Evolutionary conservation across 2,888 invertebrate genomes (phyloP).

Genomic region (Drosophila fulvimacula): DNA sequence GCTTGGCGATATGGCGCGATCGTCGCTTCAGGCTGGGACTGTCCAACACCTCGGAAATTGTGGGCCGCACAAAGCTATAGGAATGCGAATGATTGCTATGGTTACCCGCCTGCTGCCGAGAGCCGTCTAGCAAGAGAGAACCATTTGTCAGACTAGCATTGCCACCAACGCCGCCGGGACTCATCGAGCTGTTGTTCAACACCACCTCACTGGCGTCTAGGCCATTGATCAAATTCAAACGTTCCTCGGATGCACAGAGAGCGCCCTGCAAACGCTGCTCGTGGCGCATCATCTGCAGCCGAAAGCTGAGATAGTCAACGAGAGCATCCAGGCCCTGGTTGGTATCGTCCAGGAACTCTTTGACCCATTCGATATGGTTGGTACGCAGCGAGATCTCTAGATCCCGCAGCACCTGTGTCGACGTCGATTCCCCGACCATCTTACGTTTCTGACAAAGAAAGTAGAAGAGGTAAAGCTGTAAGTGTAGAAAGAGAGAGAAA

Average conservation of each 20-base stretch:
- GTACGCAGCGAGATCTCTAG: conserved; percentile 99
- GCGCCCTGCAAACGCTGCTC: conserved; percentile 93
- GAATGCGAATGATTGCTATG: conserved; percentile 54
- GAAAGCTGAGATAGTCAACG: conserved; percentile 98
- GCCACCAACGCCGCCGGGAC: conserved; percentile 73
- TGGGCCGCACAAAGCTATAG: conserved; percentile 85
- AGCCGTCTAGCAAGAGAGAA: conserved; percentile 68
- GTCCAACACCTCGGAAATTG: conserved; percentile 87
- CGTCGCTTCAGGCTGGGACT: conserved; percentile 90
- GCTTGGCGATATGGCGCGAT: conserved; percentile 93
- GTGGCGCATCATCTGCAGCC: conserved; percentile 96
- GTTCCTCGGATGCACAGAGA: conserved; percentile 91
- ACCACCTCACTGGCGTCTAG: conserved; percentile 60
- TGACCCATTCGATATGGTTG: conserved; percentile 99
- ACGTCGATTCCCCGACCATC: conserved; percentile 98
- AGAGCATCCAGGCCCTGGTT: conserved; percentile 98
- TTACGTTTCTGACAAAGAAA: conserved; percentile 95
- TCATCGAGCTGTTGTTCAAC: conserved; percentile 83
- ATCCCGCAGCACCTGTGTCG: conserved; percentile 98
- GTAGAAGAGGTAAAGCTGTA: conserved; percentile 85
- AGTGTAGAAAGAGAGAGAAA: conserved; percentile 76
- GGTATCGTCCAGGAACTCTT: conserved; percentile 97
- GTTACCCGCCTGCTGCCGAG: conserved; percentile 44
- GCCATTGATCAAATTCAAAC: conserved; percentile 85
- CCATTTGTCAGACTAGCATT: conserved; percentile 56